These are phyloP conservation scores for Drosophila micromelanica DNA, from an alignment of 1,140 invertebrate species.

Conservation along the genomic window DNA sequence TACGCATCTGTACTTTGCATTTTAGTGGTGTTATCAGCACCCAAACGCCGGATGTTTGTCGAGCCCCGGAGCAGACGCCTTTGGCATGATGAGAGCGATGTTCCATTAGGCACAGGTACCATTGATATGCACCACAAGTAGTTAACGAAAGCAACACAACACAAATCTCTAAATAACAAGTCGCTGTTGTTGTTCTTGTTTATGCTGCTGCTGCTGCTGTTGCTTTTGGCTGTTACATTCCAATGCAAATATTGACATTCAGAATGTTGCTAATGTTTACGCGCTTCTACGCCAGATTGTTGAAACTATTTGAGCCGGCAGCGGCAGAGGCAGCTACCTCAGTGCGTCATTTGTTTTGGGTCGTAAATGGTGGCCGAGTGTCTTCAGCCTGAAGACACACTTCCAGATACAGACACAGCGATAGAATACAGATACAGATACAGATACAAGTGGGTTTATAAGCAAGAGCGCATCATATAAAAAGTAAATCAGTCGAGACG, in stretches of 20 bases:
- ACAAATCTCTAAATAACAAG: slow-evolving; percentile 28
- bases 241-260: slow-evolving; percentile 76
- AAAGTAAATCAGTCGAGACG: slow-evolving; percentile 40
- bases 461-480: slow-evolving; percentile 41
- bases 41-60: slow-evolving; percentile 50
- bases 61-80: slow-evolving; percentile 19
- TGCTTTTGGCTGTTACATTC: slow-evolving; percentile 53
- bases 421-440: slow-evolving; percentile 12
- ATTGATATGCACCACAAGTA: slow-evolving; percentile 50
- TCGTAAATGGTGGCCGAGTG: slow-evolving; percentile 54
- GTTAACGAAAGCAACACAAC: slow-evolving; percentile 13
- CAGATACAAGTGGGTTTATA: slow-evolving; percentile 18
- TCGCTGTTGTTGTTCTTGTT: too few relatives aligned
- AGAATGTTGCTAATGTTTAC: slow-evolving; percentile 59
- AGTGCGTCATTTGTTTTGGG: slow-evolving; percentile 61
- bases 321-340: slow-evolving; percentile 60
- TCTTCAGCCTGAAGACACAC: slow-evolving; percentile 3
- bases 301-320: slow-evolving; percentile 46
- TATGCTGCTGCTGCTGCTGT: slow-evolving; percentile 2
- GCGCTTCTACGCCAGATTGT: slow-evolving; percentile 44
- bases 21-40: slow-evolving; percentile 23
- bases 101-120: slow-evolving; percentile 41
- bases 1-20: slow-evolving; percentile 14
- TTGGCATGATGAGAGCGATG: slow-evolving; percentile 17
- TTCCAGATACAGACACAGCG: neutral